These are phyloP conservation scores for Drosophila obscura DNA, from an alignment of 1,140 invertebrate species.

Conservation along the genomic window DNA sequence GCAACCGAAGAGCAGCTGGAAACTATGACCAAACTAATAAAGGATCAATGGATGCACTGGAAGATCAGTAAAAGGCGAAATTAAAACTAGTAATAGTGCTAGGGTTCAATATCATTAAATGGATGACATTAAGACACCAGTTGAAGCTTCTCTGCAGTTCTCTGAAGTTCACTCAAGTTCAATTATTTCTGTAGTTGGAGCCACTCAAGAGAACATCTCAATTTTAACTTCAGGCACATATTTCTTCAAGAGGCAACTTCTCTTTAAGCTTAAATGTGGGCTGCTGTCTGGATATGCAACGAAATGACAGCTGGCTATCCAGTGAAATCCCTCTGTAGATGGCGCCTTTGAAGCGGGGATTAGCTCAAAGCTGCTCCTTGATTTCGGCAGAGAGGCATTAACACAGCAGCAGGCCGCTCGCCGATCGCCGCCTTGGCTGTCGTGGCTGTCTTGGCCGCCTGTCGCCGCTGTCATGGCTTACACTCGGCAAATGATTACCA, in stretches of 20 bases:
- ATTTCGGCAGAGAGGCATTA: slow-evolving; percentile 8
- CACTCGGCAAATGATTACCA: slow-evolving; percentile 71
- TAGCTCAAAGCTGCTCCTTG: slow-evolving; percentile 1
- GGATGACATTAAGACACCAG: too few relatives aligned
- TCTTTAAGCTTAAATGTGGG: not conserved
- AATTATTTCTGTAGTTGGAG: not conserved
- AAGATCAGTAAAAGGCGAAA: not conserved
- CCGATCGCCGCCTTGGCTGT: not conserved
- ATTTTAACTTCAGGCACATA: slow-evolving; percentile 1
- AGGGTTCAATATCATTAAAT: too few relatives aligned
- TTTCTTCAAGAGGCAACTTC: slow-evolving; percentile 1
- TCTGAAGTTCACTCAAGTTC: too few relatives aligned
- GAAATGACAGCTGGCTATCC: slow-evolving; percentile 31
- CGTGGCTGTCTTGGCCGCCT: slow-evolving; percentile 10
- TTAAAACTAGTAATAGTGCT: not conserved
- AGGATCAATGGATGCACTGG: too few relatives aligned
- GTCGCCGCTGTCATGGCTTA: slow-evolving; percentile 55
- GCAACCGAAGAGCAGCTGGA: too few relatives aligned
- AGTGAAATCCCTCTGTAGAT: slow-evolving; percentile 22
- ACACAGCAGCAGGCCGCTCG: slow-evolving; percentile 40
- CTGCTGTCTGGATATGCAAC: slow-evolving; percentile 2
- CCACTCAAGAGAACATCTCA: slow-evolving; percentile 12
- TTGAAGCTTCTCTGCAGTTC: too few relatives aligned
- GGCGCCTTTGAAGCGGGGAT: slow-evolving; percentile 9
- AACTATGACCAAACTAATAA: too few relatives aligned